Conservation (phyloP, 1,140 invertebrate species). For the Spodoptera frugiperda region DNA sequence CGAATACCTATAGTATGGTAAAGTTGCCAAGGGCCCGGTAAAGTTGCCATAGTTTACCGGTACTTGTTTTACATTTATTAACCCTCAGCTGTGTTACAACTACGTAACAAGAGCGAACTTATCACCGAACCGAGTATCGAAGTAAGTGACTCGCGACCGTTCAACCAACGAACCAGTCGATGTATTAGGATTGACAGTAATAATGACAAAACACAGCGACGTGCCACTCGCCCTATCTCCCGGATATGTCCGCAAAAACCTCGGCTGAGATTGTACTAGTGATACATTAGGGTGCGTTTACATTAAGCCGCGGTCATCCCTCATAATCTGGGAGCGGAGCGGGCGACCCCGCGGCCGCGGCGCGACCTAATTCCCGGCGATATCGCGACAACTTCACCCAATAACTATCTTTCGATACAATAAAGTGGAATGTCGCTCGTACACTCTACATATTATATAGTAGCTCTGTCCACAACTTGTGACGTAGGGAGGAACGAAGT, state of each 20-base stretch:
- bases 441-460: neutral
- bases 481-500: no score
- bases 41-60: no score
- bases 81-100: no score
- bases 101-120: no score
- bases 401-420: slow-evolving; percentile 1
- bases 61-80: no score
- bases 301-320: slow-evolving; percentile 1
- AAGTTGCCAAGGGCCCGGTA: no score
- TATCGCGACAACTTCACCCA: neutral
- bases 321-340: slow-evolving; percentile 4
- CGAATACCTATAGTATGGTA: no score
- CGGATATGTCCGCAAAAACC: neutral
- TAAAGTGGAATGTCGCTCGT: slow-evolving; percentile 26
- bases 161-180: no score
- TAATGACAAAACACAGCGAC: neutral
- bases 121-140: no score
- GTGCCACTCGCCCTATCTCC: neutral
- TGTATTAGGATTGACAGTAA: no score
- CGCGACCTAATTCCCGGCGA: slow-evolving; percentile 4
- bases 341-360: neutral
- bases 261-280: neutral
- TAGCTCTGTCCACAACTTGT: no score
- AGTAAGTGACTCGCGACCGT: no score
- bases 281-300: slow-evolving; percentile 10